Evolutionary conservation across 2,888 invertebrate species (phyloP), one percentile per base, ranked within the genome.

Genomic region (Hydriomena furcata): DNA sequence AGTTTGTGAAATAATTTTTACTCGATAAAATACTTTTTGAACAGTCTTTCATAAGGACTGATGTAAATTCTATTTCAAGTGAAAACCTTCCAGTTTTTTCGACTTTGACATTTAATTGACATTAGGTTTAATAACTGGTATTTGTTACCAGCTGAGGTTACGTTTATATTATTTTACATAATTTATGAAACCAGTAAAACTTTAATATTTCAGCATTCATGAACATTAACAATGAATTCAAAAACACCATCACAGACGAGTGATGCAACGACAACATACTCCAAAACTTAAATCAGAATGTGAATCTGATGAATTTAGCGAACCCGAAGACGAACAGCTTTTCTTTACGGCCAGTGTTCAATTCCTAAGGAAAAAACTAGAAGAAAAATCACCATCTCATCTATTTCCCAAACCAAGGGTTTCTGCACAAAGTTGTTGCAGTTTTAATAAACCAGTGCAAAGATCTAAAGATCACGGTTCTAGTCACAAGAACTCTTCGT

Each of bases 301-400:
- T 45, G 55, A 52, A 55, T 34, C 51, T 71, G 20, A 56, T 13
- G 61, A 61, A 21, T 56, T 73, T 27, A 48, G 60, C 27, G 68
- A 68, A 38, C 66, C 71, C 1, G 76, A 79, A 24, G 77, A 86
- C 61, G 73, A 78, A 52, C 73, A 82, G 34, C 62, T 79, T 27
- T 83, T 86, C 55, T 87, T 78, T 50, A 74, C 79, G 12, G 87
- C 87, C n/a, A 87, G 87, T 63, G 66, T 87, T 6, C 71, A 82
- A 45, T 88, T 86, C 55, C 76, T 89, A n/a, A 74, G 66, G 40
- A 77, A 76, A 59, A 73, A 79, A 52, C 71, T 88, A n/a, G 67
- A 77, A 60, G 80, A 83, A 49, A 85, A 82, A 66, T 61, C 64
- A n/a, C n/a, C n/a, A 7, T 52, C 38, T 24, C 8, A 55, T 20